Conservation (phyloP, 2,797 vertebrate genomes). For the Pangasius mekongensis region DNA sequence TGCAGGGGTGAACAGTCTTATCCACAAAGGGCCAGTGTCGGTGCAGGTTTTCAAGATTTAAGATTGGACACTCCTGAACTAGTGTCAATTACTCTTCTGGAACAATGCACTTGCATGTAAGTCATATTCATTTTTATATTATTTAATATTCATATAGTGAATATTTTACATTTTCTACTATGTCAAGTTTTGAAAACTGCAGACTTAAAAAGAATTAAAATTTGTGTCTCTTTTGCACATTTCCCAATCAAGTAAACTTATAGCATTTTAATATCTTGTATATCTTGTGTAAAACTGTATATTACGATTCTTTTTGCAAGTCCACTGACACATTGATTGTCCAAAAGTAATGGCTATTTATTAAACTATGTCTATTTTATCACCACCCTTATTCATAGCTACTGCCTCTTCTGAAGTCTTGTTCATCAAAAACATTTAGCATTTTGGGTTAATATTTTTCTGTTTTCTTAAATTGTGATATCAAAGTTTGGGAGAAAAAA, state of each 20-base stretch:
- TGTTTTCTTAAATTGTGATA: neutral
- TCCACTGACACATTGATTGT: neutral
- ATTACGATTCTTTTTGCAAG: neutral
- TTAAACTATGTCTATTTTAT: neutral
- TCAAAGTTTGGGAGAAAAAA: neutral
- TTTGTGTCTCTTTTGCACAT: neutral
- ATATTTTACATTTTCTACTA: too few relatives aligned
- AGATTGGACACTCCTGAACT: neutral
- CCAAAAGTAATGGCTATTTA: neutral
- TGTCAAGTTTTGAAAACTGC: neutral
- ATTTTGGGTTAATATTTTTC: neutral
- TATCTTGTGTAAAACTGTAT: neutral
- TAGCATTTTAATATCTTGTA: neutral
- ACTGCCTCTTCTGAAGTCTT: neutral
- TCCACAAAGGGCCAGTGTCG: too few relatives aligned
- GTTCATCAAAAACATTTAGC: neutral
- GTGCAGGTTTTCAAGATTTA: too few relatives aligned
- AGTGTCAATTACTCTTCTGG: neutral
- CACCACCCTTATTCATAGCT: neutral
- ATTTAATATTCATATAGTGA: neutral
- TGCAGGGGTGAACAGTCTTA: neutral
- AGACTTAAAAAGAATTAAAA: neutral
- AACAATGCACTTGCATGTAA: neutral
- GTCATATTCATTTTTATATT: neutral
- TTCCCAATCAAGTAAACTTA: neutral